A percentile compares a stretch with the other conserved stretches of the same genome.
phyloP scores from a whole-genome alignment of 1,140 invertebrate genomes.

The Cherax quadricarinatus region DNA sequence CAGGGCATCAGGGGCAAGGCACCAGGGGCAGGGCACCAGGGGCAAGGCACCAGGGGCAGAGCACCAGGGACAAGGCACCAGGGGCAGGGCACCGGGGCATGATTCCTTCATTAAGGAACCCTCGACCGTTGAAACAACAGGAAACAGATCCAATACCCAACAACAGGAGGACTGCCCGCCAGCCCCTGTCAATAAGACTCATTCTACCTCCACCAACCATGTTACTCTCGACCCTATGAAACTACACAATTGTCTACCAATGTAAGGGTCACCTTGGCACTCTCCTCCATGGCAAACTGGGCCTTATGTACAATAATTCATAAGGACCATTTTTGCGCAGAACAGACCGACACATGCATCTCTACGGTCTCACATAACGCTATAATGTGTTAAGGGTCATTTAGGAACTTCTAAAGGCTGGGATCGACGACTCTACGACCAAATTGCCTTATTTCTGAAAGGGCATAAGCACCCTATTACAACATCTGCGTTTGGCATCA shows the following conservation, averaged over 20 bases:
- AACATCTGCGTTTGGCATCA: conserved; percentile 46
- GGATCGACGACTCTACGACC: too few relatives aligned
- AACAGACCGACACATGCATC: background rate
- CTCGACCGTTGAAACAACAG: conserved; percentile 65
- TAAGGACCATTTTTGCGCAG: background rate
- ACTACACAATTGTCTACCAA: background rate
- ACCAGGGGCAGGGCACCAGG: too few relatives aligned
- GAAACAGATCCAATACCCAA: conserved; percentile 69
- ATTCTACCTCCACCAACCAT: background rate
- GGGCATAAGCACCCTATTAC: conserved; percentile 14
- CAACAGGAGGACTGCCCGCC: conserved; percentile 50
- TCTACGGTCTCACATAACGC: background rate
- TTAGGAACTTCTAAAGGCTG: background rate
- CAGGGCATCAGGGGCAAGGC: too few relatives aligned
- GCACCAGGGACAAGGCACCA: too few relatives aligned
- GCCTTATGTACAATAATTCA: background rate
- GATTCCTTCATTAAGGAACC: conserved; percentile 64
- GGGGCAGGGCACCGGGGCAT: conserved; percentile 31
- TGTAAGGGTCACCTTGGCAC: conserved; percentile 19
- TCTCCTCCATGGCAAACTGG: background rate
- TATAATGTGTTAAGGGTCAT: background rate
- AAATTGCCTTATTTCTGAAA: too few relatives aligned
- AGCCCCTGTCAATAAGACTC: background rate
- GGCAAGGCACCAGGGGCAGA: too few relatives aligned
- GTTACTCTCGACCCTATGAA: conserved; percentile 43